Evolutionary conservation across 2,113 vertebrate genomes (phyloP).

Genomic region (Sprattus sprattus): DNA sequence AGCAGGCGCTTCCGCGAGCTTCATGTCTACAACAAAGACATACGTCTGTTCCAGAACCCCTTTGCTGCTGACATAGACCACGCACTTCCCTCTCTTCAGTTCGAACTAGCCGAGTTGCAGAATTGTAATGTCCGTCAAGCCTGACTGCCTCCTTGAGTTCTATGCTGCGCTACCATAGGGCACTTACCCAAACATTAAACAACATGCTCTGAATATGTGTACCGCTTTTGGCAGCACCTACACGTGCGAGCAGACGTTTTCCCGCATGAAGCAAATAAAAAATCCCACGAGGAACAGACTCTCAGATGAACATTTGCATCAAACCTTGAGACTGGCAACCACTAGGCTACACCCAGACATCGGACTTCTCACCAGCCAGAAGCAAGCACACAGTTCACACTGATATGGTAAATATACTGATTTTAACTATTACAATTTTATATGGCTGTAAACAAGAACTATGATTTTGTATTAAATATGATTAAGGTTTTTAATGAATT

Average conservation of each 20-base stretch:
- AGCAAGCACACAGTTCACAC: conserved; percentile 35
- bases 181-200: conserved; percentile 42
- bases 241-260: conserved; percentile 41
- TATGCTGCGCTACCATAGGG: conserved; percentile 25
- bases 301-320: conserved; percentile 32
- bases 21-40: conserved; percentile 30
- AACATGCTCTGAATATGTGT: conserved; percentile 33
- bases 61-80: conserved; percentile 30
- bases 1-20: conserved; percentile 10
- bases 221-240: conserved; percentile 32
- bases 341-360: conserved; percentile 23
- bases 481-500: no score
- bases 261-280: conserved; percentile 28
- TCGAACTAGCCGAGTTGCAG: conserved; percentile 37
- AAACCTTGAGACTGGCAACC: conserved; percentile 25
- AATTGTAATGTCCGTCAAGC: conserved; percentile 35
- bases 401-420: conserved; percentile 18
- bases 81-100: conserved; percentile 23
- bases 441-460: no score
- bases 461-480: no score
- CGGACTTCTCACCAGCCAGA: conserved; percentile 25
- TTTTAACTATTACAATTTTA: conserved; percentile 4
- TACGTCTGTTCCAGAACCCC: conserved; percentile 32
- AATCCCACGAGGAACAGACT: conserved; percentile 26
- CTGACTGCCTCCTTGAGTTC: conserved; percentile 36